Conservation (phyloP, 2,888 invertebrate species). For the Chymomyza caudatula region DNA sequence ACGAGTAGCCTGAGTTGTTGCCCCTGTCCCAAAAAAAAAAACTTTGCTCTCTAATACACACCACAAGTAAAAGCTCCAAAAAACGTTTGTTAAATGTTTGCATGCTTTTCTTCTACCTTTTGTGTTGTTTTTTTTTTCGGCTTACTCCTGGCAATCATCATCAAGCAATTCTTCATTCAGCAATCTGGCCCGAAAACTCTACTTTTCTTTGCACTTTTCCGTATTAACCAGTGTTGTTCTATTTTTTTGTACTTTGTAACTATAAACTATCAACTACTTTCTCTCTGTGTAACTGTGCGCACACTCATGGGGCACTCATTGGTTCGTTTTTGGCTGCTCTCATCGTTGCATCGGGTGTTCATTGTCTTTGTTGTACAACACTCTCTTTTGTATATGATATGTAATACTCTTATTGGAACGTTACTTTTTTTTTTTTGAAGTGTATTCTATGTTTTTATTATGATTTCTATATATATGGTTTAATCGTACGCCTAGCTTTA, state of each 20-base stretch:
- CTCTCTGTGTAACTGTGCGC: neutral
- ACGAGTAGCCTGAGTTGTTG: constrained; percentile 15
- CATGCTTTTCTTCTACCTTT: constrained; percentile 15
- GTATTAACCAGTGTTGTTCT: neutral
- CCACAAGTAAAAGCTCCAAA: neutral
- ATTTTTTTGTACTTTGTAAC: neutral
- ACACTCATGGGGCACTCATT: neutral
- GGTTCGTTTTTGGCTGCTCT: neutral
- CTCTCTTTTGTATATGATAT: neutral
- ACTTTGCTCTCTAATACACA: constrained; percentile 4
- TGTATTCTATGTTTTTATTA: neutral
- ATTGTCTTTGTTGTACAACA: constrained; percentile 23
- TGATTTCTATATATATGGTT: neutral
- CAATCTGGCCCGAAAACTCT: neutral
- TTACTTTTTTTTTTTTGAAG: neutral
- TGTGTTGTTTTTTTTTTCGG: constrained; percentile 4
- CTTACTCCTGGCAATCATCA: neutral
- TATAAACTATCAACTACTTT: neutral
- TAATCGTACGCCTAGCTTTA: constrained; percentile 26
- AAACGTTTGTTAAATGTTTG: constrained; percentile 8
- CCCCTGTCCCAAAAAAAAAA: constrained; percentile 8
- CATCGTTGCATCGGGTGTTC: constrained; percentile 1
- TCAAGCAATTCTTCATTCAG: neutral
- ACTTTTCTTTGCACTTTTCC: constrained; percentile 39
- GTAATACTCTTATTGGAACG: neutral